A percentile compares a stretch with the other conserved stretches of the same genome.
These are phyloP conservation scores for Caloenas nicobarica DNA, from an alignment of 2,113 vertebrate species.

Conservation along the genomic window DNA sequence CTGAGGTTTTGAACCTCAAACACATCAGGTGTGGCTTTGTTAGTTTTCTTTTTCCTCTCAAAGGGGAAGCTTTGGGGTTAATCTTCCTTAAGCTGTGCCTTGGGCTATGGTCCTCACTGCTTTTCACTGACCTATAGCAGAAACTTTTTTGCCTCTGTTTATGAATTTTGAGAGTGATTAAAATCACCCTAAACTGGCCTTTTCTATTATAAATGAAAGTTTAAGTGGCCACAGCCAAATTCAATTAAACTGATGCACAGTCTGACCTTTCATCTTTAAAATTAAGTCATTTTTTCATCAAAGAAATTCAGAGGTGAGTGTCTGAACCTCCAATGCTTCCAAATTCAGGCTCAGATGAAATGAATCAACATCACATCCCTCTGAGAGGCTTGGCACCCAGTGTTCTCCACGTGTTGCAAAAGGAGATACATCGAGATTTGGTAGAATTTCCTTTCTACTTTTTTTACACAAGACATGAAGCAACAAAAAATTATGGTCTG, in stretches of 20 bases:
- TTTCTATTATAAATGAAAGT: neutral
- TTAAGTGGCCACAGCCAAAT: neutral
- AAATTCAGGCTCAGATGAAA: neutral
- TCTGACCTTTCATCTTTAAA: neutral
- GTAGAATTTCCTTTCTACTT: neutral
- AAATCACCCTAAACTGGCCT: neutral
- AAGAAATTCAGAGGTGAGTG: neutral
- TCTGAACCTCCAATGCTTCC: neutral
- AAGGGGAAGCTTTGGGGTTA: neutral
- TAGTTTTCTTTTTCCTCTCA: neutral
- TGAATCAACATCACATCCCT: neutral
- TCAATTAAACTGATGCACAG: neutral
- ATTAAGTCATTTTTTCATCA: neutral
- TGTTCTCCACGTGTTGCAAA: neutral
- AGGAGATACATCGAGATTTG: neutral
- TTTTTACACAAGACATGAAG: neutral
- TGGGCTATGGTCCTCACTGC: neutral
- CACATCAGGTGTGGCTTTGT: neutral
- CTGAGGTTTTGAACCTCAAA: neutral
- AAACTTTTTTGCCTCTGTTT: neutral
- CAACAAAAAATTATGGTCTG: neutral
- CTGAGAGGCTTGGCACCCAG: neutral
- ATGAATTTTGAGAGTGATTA: neutral
- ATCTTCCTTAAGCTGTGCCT: neutral
- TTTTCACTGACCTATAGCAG: neutral